Percentiles rank a stretch among this genome's conserved stretches.
phyloP scores from a whole-genome alignment of 2,797 vertebrate species.

The Xyrichtys novacula region DNA sequence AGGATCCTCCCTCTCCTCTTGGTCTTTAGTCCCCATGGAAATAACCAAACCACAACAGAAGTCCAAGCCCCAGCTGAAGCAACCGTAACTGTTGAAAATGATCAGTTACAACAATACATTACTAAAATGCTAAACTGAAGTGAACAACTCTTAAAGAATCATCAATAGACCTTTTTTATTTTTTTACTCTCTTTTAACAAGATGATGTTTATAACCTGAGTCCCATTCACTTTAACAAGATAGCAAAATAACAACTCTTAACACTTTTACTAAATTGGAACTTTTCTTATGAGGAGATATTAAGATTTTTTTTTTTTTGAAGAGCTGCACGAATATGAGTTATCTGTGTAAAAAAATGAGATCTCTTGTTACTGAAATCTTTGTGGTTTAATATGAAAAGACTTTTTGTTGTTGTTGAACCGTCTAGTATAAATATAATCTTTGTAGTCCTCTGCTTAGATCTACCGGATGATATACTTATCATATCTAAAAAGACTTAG shows the following conservation, averaged over 20 bases:
- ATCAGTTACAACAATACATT: constrained; percentile 70
- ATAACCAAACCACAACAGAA: constrained; percentile 73
- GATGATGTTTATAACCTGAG: constrained; percentile 43
- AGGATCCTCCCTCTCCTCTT: constrained; percentile 72
- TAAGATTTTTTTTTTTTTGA: neutral
- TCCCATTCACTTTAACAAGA: constrained; percentile 35
- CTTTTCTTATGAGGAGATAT: neutral
- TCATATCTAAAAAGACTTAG: no score
- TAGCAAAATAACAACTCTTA: constrained; percentile 40
- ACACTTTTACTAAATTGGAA: neutral
- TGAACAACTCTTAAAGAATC: constrained; percentile 38
- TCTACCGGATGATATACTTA: no score
- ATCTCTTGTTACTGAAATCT: neutral
- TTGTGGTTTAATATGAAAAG: neutral
- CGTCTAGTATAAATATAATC: no score
- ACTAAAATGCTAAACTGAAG: neutral
- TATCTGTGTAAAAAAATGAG: neutral
- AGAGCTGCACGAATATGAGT: neutral
- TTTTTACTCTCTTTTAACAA: constrained; percentile 64
- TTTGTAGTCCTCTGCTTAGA: no score
- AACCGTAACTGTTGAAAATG: constrained; percentile 53
- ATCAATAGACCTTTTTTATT: constrained; percentile 56
- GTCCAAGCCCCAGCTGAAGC: constrained; percentile 50
- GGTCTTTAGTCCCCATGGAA: constrained; percentile 80
- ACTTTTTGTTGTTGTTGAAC: no score